A percentile compares a stretch with the other conserved stretches of the same genome.
Evolutionary conservation across 2,113 vertebrate species (phyloP).

Genomic region (Hassar affinis): DNA sequence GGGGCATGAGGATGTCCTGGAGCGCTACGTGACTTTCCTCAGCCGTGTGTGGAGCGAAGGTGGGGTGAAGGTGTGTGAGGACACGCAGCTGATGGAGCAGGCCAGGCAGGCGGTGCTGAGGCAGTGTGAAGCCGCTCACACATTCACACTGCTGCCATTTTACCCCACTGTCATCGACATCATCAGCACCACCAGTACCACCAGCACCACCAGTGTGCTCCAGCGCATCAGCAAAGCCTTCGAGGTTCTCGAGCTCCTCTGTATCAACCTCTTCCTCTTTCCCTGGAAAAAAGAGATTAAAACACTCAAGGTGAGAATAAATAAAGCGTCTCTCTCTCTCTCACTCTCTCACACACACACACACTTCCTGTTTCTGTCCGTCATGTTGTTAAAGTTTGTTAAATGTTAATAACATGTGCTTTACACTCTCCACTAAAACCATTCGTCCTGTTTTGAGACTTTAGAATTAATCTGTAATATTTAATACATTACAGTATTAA

Average conservation of each 20-base stretch:
- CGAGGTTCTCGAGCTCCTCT: constrained; percentile 67
- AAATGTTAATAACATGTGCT: too few species aligned
- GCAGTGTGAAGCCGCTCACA: constrained; percentile 18
- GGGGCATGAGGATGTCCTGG: constrained; percentile 48
- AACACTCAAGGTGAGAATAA: constrained; percentile 62
- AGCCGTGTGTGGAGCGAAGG: constrained; percentile 38
- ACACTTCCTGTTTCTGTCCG: constrained; percentile 15
- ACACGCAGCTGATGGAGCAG: constrained; percentile 36
- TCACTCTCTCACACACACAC: not conserved
- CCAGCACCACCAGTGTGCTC: constrained; percentile 29
- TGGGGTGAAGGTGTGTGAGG: constrained; percentile 44
- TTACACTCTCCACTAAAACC: not conserved
- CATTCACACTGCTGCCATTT: constrained; percentile 60
- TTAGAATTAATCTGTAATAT: not conserved
- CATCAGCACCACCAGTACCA: not conserved
- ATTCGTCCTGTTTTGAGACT: not conserved
- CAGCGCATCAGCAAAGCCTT: constrained; percentile 54
- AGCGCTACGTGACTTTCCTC: constrained; percentile 55
- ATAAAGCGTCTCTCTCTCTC: not conserved
- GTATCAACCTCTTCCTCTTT: constrained; percentile 67
- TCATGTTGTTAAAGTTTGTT: not conserved
- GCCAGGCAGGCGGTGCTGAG: constrained; percentile 52
- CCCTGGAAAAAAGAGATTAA: constrained; percentile 74
- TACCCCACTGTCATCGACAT: constrained; percentile 26
- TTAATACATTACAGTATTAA: not conserved